Conservation (phyloP, 1,140 invertebrate species). For the Panonychus citri region DNA sequence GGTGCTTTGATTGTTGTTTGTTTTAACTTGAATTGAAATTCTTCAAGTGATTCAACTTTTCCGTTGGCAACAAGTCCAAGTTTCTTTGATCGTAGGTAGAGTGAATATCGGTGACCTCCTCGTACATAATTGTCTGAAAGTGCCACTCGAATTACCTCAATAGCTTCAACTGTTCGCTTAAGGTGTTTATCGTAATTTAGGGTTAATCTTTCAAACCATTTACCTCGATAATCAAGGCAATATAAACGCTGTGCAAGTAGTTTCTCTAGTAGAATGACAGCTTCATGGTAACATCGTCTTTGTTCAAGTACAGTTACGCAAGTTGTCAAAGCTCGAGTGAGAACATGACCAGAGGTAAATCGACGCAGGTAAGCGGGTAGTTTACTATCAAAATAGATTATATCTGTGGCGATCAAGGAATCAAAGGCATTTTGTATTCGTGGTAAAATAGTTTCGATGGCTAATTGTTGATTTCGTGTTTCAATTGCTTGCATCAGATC, state of each 20-base stretch:
- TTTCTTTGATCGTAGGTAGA: slow-evolving; percentile 22
- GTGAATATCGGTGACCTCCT: slow-evolving; percentile 22
- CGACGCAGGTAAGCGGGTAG: slow-evolving; percentile 25
- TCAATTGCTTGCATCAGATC: slow-evolving; percentile 18
- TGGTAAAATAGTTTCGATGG: slow-evolving; percentile 15
- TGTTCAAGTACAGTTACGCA: slow-evolving; percentile 28
- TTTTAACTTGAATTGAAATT: slow-evolving; percentile 13
- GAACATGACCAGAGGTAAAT: slow-evolving; percentile 26
- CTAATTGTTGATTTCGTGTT: slow-evolving; percentile 18
- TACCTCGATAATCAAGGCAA: slow-evolving; percentile 23
- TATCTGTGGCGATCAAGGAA: background rate
- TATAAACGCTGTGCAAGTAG: slow-evolving; percentile 24
- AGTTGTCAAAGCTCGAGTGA: slow-evolving; percentile 22
- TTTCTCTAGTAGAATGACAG: slow-evolving; percentile 23
- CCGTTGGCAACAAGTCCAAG: background rate
- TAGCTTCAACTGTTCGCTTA: slow-evolving; percentile 23
- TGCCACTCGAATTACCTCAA: slow-evolving; percentile 20
- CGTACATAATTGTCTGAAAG: slow-evolving; percentile 23
- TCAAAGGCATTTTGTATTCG: slow-evolving; percentile 12
- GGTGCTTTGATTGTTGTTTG: slow-evolving; percentile 4
- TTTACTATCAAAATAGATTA: slow-evolving; percentile 4
- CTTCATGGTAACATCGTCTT: slow-evolving; percentile 24
- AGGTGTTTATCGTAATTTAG: slow-evolving; percentile 30
- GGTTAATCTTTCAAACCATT: slow-evolving; percentile 30
- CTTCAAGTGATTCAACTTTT: slow-evolving; percentile 4